Percentiles rank a stretch among this genome's conserved stretches.
Conservation (phyloP, 2,797 vertebrate species). For the Fringilla coelebs region DNA sequence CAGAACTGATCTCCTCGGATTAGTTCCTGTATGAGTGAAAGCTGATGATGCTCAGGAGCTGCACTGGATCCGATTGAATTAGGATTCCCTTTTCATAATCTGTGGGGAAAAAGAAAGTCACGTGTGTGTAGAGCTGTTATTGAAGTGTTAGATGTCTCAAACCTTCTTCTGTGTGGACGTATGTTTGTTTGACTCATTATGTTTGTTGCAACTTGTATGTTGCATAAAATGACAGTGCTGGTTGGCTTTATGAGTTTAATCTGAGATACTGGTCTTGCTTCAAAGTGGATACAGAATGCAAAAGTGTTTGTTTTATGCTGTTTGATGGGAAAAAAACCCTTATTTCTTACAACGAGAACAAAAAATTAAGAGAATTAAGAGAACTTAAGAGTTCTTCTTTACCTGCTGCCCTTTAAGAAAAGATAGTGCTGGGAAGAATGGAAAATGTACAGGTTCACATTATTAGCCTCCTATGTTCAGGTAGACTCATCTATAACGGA, state of each 20-base stretch:
- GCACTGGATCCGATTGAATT: background rate
- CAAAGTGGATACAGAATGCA: background rate
- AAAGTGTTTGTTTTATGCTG: background rate
- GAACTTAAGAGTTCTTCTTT: background rate
- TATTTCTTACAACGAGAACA: background rate
- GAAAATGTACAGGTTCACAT: background rate
- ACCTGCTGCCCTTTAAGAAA: background rate
- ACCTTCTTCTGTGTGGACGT: background rate
- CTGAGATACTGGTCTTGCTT: background rate
- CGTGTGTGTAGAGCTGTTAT: background rate
- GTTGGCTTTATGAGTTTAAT: background rate
- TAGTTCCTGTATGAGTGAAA: conserved; percentile 7
- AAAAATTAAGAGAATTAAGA: background rate
- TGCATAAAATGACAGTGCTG: background rate
- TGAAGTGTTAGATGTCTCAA: background rate
- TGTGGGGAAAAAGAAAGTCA: background rate
- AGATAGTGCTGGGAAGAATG: background rate
- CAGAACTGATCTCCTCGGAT: background rate
- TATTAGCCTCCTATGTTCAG: background rate
- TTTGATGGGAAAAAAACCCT: background rate
- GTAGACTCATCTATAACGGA: background rate
- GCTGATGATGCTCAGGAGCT: background rate
- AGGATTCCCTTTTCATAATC: background rate
- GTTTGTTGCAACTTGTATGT: background rate
- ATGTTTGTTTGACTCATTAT: background rate